These are phyloP conservation scores for Morpho achilles DNA, from an alignment of 2,888 invertebrate species.

Conservation along the genomic window DNA sequence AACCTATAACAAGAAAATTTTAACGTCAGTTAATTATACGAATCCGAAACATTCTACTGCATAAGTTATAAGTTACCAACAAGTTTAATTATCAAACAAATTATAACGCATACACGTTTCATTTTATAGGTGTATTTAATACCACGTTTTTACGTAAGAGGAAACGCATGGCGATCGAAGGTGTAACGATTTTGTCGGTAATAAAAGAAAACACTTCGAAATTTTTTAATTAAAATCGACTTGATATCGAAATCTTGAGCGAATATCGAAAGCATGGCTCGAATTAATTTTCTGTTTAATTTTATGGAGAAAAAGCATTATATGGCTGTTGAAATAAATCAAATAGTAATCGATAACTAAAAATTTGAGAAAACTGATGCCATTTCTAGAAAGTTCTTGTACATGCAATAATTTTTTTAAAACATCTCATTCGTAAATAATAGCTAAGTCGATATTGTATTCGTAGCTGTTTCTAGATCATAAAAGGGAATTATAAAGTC, in stretches of 20 bases:
- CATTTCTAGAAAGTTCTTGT: too few species aligned
- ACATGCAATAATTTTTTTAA: too few species aligned
- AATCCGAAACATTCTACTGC: background rate
- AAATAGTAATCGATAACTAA: background rate
- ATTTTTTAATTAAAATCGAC: constrained; percentile 50
- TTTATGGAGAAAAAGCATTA: constrained; percentile 6
- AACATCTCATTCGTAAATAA: too few species aligned
- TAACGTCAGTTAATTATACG: background rate
- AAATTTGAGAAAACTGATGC: background rate
- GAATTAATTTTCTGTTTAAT: constrained; percentile 20
- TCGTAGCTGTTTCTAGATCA: too few species aligned
- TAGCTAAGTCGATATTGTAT: too few species aligned
- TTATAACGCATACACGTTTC: constrained; percentile 45
- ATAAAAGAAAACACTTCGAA: constrained; percentile 40
- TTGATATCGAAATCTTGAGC: constrained; percentile 30
- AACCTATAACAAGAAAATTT: constrained; percentile 19
- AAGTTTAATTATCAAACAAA: constrained; percentile 44
- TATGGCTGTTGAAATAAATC: background rate
- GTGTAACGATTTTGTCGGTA: constrained; percentile 37
- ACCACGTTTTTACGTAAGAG: constrained; percentile 28
- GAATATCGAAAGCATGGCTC: constrained; percentile 31
- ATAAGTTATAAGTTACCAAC: constrained; percentile 37
- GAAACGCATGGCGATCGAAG: constrained; percentile 41
- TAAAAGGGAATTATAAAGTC: too few species aligned
- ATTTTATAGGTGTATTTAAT: constrained; percentile 51